These are phyloP conservation scores for Spicauda simplicius DNA, from an alignment of 2,888 invertebrate species.

Conservation along the genomic window DNA sequence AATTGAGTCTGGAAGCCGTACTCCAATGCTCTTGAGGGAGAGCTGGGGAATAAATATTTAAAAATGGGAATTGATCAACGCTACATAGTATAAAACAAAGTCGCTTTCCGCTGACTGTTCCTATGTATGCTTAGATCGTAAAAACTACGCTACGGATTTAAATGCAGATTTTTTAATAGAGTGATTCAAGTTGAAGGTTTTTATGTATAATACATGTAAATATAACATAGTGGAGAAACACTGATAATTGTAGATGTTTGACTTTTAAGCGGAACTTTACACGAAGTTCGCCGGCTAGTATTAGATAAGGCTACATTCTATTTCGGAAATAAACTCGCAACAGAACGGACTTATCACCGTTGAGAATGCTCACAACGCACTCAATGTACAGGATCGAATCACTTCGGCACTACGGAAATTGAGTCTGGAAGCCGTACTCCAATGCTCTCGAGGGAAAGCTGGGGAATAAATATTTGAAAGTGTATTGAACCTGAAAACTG, in stretches of 20 bases:
- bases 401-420: constrained; percentile 24
- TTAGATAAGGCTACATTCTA: constrained; percentile 6
- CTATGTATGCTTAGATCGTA: no score
- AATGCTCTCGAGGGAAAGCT: constrained; percentile 13
- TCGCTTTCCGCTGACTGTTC: no score
- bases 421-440: constrained; percentile 23
- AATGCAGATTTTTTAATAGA: no score
- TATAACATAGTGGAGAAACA: no score
- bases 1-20: constrained; percentile 28
- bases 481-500: constrained; percentile 28
- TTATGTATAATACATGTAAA: no score
- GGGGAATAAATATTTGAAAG: constrained; percentile 24
- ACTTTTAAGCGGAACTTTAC: no score
- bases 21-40: constrained; percentile 18
- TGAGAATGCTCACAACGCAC: constrained; percentile 7
- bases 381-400: constrained; percentile 18
- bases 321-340: constrained; percentile 9
- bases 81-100: no score
- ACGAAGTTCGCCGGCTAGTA: no score
- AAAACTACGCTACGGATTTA: no score
- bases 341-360: constrained; percentile 10
- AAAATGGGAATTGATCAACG: no score
- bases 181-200: no score
- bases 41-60: constrained; percentile 17
- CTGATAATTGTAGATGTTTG: no score